Base-by-base conservation (phyloP, 2,797 vertebrate species). In the Sciurus vulgaris region DNA sequence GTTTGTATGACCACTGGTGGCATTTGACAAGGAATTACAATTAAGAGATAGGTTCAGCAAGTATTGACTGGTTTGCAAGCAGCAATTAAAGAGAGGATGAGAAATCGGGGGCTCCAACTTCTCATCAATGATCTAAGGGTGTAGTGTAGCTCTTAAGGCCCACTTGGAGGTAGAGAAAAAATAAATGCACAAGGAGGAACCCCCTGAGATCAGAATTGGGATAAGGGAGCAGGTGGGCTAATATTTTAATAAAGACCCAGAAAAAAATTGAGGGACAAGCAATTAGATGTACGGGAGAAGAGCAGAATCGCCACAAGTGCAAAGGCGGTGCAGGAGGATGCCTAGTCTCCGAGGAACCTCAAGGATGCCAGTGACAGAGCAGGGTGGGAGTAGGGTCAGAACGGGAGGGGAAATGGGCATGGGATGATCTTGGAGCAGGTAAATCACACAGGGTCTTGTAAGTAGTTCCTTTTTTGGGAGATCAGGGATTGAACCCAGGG, bases 11-110 rank as follows among this genome's bases (percentile, higher is more conserved):
- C 33, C 59, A 12, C 26, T 65, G 59, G 5, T 20, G 88, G 20
- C 74, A 51, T 91, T 70, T 59, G 89, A 28, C 44, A 96, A 82
- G 49, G 67, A 69, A 78, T 85, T 69, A 82, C 41, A 67, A n/a
- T 67, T 5, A 74, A 24, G 51, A 76, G 28, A 51, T 24, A 24
- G 77, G 6, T 82, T 94, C 24, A 49, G 18, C 81, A 93, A 85
- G 30, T 63, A 51, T 30, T 67, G 47, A 28, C 38, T 47, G 14
- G 47, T 49, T 87, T 90, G 33, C 54, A 61, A 81, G 41, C 26
- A 74, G 86, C 56, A 84, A 63, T 69, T 61, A 77, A 85, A 61
- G 59, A 61, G 18, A 92, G 83, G 82, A 74, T 76, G 30, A 54
- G 51, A 90, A 56, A 88, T 20, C 8, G 49, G 49, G 56, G 33